A percentile compares a stretch with the other conserved stretches of the same genome.
phyloP scores from a whole-genome alignment of 2,888 invertebrate species.

The Pristionchus exspectatus region DNA sequence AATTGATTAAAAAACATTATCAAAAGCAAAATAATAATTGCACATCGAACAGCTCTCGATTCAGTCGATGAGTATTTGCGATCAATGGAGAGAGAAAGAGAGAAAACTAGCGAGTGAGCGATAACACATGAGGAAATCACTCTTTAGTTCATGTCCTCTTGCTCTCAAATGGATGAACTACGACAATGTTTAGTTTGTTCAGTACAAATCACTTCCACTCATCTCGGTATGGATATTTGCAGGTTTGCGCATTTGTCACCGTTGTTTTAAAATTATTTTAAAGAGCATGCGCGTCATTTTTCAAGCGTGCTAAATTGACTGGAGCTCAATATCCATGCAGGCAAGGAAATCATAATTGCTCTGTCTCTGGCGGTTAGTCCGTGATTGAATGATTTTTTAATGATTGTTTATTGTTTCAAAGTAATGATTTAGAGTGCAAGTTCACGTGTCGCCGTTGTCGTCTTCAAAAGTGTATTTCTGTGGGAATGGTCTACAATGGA shows the following conservation, averaged over 20 bases:
- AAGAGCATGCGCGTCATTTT: conserved; percentile 26
- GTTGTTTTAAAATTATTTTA: neutral
- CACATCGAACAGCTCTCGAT: neutral
- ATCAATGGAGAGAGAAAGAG: neutral
- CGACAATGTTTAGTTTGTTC: neutral
- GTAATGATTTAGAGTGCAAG: neutral
- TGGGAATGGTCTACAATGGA: neutral
- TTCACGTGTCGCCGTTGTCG: conserved; percentile 29
- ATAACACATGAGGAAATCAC: neutral
- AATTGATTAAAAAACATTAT: neutral
- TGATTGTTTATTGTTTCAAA: neutral
- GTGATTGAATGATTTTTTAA: neutral
- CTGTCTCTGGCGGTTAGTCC: neutral
- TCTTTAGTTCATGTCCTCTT: neutral
- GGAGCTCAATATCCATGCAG: neutral
- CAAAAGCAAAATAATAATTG: neutral
- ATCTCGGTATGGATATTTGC: conserved; percentile 28
- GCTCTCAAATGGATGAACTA: neutral
- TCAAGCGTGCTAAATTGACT: neutral
- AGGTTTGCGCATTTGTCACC: neutral
- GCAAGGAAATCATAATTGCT: neutral
- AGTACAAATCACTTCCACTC: neutral
- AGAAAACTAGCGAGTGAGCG: neutral
- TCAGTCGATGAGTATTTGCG: conserved; percentile 12
- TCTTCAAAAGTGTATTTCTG: neutral